Evolutionary conservation across 2,888 invertebrate species (phyloP).

Genomic region (Colostygia pectinataria): DNA sequence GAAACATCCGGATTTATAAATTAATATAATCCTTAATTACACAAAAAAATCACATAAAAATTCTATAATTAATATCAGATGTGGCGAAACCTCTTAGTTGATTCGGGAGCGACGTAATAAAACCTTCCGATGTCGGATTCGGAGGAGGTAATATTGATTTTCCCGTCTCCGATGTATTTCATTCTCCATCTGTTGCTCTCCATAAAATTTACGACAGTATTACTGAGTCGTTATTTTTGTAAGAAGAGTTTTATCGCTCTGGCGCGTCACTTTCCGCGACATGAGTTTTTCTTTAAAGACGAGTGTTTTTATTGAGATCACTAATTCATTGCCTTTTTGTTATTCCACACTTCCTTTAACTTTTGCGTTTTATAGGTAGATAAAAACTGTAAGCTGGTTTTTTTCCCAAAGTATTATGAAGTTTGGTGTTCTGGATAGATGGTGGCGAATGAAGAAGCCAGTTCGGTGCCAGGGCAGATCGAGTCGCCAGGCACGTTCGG

Average conservation of each 20-base stretch:
- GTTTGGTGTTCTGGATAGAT: constrained; percentile 81
- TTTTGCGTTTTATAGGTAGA: constrained; percentile 12
- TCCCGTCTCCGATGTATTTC: constrained; percentile 70
- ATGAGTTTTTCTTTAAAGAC: constrained; percentile 55
- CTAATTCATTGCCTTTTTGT: constrained; percentile 48
- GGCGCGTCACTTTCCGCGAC: constrained; percentile 56
- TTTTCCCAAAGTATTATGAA: neutral
- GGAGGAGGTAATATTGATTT: constrained; percentile 77
- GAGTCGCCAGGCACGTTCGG: constrained; percentile 90
- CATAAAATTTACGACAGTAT: constrained; percentile 80
- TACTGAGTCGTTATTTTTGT: constrained; percentile 79
- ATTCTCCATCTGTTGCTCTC: constrained; percentile 81
- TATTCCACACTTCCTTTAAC: constrained; percentile 31
- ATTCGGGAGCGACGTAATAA: constrained; percentile 58
- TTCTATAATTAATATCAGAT: constrained; percentile 13
- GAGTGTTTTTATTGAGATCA: constrained; percentile 54
- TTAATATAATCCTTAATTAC: neutral
- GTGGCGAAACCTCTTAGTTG: constrained; percentile 45
- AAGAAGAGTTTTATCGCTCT: constrained; percentile 74
- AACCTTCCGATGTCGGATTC: constrained; percentile 59
- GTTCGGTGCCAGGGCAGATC: constrained; percentile 83
- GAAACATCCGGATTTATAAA: no score
- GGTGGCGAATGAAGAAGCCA: constrained; percentile 91
- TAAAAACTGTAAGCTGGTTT: constrained; percentile 7
- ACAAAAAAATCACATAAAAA: constrained; percentile 1